Base-by-base conservation (phyloP, 2,888 invertebrate species). In the Dolichopus griseipennis region DNA sequence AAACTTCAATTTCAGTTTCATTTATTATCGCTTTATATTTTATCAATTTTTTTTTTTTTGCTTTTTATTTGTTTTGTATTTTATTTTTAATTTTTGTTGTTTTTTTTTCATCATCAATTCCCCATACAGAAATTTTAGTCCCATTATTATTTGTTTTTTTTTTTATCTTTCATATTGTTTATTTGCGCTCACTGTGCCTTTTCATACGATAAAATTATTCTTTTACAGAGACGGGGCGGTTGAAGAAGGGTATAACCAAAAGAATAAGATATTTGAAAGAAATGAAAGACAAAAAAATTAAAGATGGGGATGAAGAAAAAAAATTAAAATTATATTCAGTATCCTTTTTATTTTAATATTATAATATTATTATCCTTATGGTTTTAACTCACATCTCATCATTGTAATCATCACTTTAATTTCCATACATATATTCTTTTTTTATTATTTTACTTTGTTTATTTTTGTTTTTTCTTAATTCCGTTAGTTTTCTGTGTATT, bases 321-420 rank as follows among this genome's bases (percentile, higher is more conserved):
- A 41, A 41, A 41, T 4, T 6, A 52, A 37, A 52, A 18, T 52
- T 52, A 52, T 52, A 52, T 52, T 15, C 6, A 18, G 52, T 9
- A 52, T 52, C 52, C 52, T 52, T 52, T 52, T 52, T 52, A 18
- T 52, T 15, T 52, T 52, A 52, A 52, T 52, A 52, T 52, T 52
- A 52, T 52, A 52, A 52, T 52, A n/a, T 52, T 52, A 52, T 52
- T 52, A 52, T 52, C 52, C 52, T 52, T 52, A 52, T 52, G 52
- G 52, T 52, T 52, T 52, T 52, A 18, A 52, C 52, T 52, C 15
- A 12, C 52, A 52, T 52, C 52, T 52, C 52, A 52, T 52, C 52
- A 52, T 52, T 52, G 52, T 52, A 52, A 52, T 52, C 52, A 52
- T 52, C 52, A 52, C 52, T 52, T 52, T 15, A 52, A 52, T 52